Evolutionary conservation across 2,113 vertebrate genomes (phyloP).

Genomic region (Pterocles burchelli): DNA sequence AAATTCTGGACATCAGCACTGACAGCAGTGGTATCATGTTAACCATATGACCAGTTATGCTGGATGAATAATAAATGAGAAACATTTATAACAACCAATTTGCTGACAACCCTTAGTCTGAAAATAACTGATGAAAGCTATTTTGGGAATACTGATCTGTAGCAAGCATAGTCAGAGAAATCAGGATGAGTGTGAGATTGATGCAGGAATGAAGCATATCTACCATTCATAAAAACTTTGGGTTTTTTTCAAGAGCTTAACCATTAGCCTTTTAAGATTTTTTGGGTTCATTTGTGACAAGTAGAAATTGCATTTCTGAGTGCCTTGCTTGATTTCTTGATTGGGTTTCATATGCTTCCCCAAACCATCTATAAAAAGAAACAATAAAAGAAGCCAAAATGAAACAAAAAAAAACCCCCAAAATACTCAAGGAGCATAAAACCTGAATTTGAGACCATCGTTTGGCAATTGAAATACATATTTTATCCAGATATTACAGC

Average conservation of each 20-base stretch:
- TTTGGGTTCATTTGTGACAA: not conserved
- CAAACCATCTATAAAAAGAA: not conserved
- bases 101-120: not conserved
- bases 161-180: not conserved
- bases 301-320: not conserved
- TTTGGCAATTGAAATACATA: not conserved
- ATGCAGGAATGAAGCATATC: not conserved
- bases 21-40: not conserved
- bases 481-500: not conserved
- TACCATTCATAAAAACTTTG: not conserved
- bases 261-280: not conserved
- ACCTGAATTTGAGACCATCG: not conserved
- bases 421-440: not conserved
- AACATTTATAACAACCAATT: conserved; percentile 8
- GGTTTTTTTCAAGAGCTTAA: not conserved
- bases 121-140: conserved; percentile 48
- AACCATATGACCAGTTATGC: not conserved
- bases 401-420: not conserved
- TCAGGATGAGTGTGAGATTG: not conserved
- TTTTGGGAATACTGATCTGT: conserved; percentile 12
- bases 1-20: not conserved
- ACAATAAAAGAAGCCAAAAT: accelerated
- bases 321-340: not conserved
- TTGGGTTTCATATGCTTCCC: not conserved
- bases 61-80: conserved; percentile 30